Conservation (phyloP, 2,888 invertebrate genomes). For the Kuschelorhynchus macadamiae region DNA sequence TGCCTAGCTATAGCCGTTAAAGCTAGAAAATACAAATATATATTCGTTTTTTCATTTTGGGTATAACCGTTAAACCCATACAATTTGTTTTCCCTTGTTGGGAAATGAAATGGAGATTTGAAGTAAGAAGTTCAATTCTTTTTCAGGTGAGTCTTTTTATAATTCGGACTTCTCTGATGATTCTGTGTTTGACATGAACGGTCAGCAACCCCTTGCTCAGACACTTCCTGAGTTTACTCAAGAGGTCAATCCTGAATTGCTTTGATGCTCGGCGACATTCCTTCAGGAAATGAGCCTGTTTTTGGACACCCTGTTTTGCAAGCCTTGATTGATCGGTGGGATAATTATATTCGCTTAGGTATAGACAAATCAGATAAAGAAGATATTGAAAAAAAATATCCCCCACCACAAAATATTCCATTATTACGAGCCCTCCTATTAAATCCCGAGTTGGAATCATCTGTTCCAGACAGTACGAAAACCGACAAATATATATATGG, state of each 20-base stretch:
- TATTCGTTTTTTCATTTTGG: too few relatives aligned
- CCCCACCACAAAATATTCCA: constrained; percentile 14
- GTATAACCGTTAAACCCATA: too few relatives aligned
- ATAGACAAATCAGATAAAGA: constrained; percentile 10
- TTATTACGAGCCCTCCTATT: constrained; percentile 9
- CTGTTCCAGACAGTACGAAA: constrained; percentile 12
- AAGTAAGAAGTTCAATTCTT: too few relatives aligned
- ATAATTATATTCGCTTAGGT: background rate
- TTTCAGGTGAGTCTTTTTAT: too few relatives aligned
- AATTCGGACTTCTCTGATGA: too few relatives aligned
- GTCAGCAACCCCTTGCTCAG: too few relatives aligned
- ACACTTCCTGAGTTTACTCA: too few relatives aligned
- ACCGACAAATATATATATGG: constrained; percentile 14
- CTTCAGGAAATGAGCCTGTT: constrained; percentile 2
- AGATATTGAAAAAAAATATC: constrained; percentile 13
- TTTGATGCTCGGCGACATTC: constrained; percentile 1
- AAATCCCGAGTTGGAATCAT: constrained; percentile 19
- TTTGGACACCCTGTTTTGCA: constrained; percentile 4
- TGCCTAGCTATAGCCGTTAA: too few relatives aligned
- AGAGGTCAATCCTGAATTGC: constrained; percentile 2
- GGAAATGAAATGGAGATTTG: too few relatives aligned
- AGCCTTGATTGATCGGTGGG: constrained; percentile 8
- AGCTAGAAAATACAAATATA: too few relatives aligned
- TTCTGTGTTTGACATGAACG: too few relatives aligned
- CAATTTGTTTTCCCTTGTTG: too few relatives aligned